Evolutionary conservation across 1,140 invertebrate genomes (phyloP).

Genomic region (Oreohelix idahoensis): DNA sequence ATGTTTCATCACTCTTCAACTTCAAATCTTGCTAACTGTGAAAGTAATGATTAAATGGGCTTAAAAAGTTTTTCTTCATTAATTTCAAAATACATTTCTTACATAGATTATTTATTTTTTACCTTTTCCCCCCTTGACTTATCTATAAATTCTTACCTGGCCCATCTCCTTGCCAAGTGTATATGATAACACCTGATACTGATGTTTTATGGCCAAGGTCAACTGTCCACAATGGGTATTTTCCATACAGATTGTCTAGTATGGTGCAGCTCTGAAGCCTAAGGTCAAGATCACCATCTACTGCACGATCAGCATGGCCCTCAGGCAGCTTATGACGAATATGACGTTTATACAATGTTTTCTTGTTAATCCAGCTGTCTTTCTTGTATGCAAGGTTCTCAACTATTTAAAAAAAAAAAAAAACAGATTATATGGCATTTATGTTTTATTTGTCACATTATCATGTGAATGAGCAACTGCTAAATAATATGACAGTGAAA

Average conservation of each 20-base stretch:
- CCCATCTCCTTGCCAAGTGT: slow-evolving; percentile 76
- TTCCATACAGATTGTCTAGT: slow-evolving; percentile 77
- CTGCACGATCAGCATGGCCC: slow-evolving; percentile 74
- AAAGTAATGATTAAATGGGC: too few relatives aligned
- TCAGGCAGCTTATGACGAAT: slow-evolving; percentile 62
- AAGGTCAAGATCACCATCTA: slow-evolving; percentile 74
- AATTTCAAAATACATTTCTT: too few relatives aligned
- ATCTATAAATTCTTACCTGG: slow-evolving; percentile 68
- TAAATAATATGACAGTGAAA: too few relatives aligned
- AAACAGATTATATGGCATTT: too few relatives aligned
- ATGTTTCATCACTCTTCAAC: too few relatives aligned
- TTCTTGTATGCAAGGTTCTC: slow-evolving; percentile 76
- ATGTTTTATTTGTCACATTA: too few relatives aligned
- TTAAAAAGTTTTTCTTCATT: too few relatives aligned
- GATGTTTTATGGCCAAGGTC: slow-evolving; percentile 74
- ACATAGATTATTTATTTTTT: too few relatives aligned
- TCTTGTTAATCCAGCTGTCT: slow-evolving; percentile 77
- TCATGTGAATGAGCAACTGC: too few relatives aligned
- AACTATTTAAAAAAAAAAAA: too few relatives aligned
- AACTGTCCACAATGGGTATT: slow-evolving; percentile 77
- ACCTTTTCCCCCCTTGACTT: too few relatives aligned
- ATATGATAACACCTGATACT: slow-evolving; percentile 74
- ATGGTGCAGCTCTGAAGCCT: slow-evolving; percentile 75
- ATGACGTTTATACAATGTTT: slow-evolving; percentile 74
- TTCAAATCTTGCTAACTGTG: too few relatives aligned